These are phyloP conservation scores for Trichacis sp. DNA, from an alignment of 2,888 invertebrate genomes.

Conservation along the genomic window DNA sequence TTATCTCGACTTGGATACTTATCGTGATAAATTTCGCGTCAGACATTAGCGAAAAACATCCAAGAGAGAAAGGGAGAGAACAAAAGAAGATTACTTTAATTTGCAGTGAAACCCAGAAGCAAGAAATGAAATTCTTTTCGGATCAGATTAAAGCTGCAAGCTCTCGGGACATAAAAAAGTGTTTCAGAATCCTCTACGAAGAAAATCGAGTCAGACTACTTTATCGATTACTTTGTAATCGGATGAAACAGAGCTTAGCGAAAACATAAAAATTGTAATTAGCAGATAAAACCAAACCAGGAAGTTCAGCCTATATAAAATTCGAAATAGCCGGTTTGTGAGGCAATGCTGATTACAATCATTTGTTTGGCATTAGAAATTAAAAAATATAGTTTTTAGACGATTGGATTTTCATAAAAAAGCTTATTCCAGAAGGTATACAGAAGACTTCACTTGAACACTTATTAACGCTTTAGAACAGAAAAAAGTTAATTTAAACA, in stretches of 20 bases:
- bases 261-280: conserved; percentile 17
- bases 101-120: conserved; percentile 11
- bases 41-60: background rate
- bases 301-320: background rate
- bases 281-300: conserved; percentile 6
- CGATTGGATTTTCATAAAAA: no score
- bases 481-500: no score
- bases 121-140: conserved; percentile 14
- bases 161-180: conserved; percentile 28
- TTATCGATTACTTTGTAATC: conserved; percentile 33
- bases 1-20: background rate
- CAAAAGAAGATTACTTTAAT: conserved; percentile 5
- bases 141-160: conserved; percentile 24
- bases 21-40: conserved; percentile 2
- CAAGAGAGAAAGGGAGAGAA: background rate
- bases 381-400: no score
- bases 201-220: conserved; percentile 27
- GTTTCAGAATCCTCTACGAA: conserved; percentile 25
- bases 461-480: no score
- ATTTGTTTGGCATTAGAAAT: background rate
- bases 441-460: no score
- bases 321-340: background rate
- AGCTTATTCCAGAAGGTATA: no score
- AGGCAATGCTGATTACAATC: background rate
- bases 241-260: conserved; percentile 10